Evolutionary conservation across 2,888 invertebrate genomes (phyloP).

Genomic region (Cephus pulcher): DNA sequence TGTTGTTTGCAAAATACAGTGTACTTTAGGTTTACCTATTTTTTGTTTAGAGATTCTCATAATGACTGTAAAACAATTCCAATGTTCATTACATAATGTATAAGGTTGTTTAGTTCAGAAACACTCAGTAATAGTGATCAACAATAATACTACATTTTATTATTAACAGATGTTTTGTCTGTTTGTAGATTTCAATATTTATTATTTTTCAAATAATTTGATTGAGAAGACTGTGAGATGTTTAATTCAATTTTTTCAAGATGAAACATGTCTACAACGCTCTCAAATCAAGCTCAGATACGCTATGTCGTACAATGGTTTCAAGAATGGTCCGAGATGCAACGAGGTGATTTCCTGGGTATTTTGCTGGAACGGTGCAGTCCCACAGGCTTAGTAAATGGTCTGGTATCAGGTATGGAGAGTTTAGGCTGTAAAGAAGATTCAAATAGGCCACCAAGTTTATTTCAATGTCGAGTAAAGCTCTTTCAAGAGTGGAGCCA

Average conservation of each 20-base stretch:
- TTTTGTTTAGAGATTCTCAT: no score
- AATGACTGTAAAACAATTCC: background rate
- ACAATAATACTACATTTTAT: background rate
- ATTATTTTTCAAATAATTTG: background rate
- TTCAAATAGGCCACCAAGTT: conserved; percentile 77
- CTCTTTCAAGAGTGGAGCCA: conserved; percentile 87
- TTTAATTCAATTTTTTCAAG: conserved; percentile 29
- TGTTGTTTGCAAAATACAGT: background rate
- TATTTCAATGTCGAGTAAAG: conserved; percentile 88
- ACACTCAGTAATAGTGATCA: background rate
- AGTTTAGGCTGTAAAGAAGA: conserved; percentile 75
- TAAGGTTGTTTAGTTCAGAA: background rate
- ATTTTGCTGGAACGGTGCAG: conserved; percentile 77
- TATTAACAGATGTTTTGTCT: background rate
- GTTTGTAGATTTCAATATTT: background rate
- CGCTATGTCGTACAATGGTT: conserved; percentile 89
- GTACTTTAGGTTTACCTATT: background rate
- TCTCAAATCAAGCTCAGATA: conserved; percentile 79
- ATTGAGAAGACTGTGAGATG: background rate
- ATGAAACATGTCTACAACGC: conserved; percentile 61
- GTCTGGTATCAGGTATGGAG: conserved; percentile 77
- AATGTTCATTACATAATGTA: background rate
- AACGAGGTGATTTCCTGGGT: conserved; percentile 85
- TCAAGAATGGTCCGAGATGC: conserved; percentile 89
- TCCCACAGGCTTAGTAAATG: conserved; percentile 76